These are phyloP conservation scores for Erinaceus europaeus DNA, from an alignment of 2,113 vertebrate species.

Conservation along the genomic window DNA sequence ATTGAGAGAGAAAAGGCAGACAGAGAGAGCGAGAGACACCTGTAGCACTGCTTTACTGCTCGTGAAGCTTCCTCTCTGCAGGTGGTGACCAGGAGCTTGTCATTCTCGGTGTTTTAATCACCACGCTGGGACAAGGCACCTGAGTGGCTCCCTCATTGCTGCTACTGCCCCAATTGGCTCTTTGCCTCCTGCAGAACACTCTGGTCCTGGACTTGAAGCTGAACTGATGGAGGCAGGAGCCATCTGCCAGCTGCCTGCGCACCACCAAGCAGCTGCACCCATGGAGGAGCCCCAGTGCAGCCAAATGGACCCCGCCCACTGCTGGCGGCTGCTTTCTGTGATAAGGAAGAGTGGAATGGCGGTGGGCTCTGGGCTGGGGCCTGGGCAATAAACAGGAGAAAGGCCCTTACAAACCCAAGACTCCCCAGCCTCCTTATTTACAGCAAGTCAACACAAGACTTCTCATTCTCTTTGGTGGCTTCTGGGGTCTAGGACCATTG, in stretches of 20 bases:
- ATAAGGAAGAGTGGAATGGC: background rate
- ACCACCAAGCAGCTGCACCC: rapidly evolving
- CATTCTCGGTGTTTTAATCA: too few relatives aligned
- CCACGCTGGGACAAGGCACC: too few relatives aligned
- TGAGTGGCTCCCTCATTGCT: background rate
- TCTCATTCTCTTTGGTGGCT: background rate
- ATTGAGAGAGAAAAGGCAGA: too few relatives aligned
- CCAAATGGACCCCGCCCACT: background rate
- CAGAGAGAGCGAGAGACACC: too few relatives aligned
- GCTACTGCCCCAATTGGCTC: background rate
- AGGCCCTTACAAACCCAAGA: background rate
- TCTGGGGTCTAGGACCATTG: background rate
- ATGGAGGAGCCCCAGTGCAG: background rate
- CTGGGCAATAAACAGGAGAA: constrained; percentile 57
- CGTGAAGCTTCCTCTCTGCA: background rate
- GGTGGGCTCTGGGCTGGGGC: background rate
- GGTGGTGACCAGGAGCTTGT: too few relatives aligned
- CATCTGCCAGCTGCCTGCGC: background rate
- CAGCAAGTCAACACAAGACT: background rate
- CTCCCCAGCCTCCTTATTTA: background rate
- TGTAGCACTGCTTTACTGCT: background rate
- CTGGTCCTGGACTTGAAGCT: constrained; percentile 48
- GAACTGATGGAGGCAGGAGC: background rate
- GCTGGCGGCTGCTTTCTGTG: background rate
- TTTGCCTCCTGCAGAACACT: background rate